These are phyloP conservation scores for Zosterops hypoxanthus DNA, from an alignment of 2,113 vertebrate species.

Conservation along the genomic window DNA sequence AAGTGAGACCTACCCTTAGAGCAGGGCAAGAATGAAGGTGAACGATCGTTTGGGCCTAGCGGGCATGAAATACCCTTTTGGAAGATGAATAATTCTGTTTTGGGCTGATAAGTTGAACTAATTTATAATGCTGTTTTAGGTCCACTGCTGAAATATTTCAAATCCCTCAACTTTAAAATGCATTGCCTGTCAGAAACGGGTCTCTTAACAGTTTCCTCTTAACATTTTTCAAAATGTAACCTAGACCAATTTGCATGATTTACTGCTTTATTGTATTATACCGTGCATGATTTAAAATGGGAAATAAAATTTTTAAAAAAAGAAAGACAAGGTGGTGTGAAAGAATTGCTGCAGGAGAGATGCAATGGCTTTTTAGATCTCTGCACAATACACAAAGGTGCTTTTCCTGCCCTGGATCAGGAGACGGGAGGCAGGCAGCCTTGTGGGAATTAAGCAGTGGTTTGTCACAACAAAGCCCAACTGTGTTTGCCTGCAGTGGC, in stretches of 20 bases:
- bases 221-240: slow-evolving; percentile 88
- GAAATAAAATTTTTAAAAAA: slow-evolving; percentile 76
- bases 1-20: slow-evolving; percentile 85
- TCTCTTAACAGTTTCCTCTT: slow-evolving; percentile 87
- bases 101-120: slow-evolving; percentile 90
- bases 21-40: slow-evolving; percentile 87
- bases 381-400: slow-evolving; percentile 16
- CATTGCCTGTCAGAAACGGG: slow-evolving; percentile 85
- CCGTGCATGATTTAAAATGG: slow-evolving; percentile 83
- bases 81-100: slow-evolving; percentile 93
- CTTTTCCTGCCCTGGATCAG: not conserved
- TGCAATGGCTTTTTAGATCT: not conserved
- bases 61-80: slow-evolving; percentile 91
- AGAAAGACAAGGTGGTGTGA: slow-evolving; percentile 61
- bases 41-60: slow-evolving; percentile 87
- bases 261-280: slow-evolving; percentile 88
- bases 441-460: not conserved
- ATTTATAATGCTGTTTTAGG: slow-evolving; percentile 94
- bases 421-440: not conserved
- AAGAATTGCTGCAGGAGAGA: slow-evolving; percentile 56
- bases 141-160: slow-evolving; percentile 88
- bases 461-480: slow-evolving; percentile 37
- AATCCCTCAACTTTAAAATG: slow-evolving; percentile 88
- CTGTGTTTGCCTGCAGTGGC: not conserved
- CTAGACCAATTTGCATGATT: slow-evolving; percentile 89